Base-by-base conservation (phyloP, 2,797 vertebrate species). In the Hoplostethus atlanticus region DNA sequence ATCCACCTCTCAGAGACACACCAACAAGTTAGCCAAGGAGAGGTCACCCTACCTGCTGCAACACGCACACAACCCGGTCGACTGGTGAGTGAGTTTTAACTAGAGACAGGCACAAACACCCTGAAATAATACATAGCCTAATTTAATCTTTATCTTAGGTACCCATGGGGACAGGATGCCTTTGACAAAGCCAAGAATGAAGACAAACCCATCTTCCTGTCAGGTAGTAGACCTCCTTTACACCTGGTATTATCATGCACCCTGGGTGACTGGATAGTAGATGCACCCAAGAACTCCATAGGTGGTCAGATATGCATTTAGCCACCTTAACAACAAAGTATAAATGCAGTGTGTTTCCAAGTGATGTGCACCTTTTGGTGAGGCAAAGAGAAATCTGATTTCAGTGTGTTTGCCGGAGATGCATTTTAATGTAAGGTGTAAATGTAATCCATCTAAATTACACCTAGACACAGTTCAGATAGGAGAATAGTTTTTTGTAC, bases 91-190 rank as follows among this genome's bases (percentile, higher is more conserved):
- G 48, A 2, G 1, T 61, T 58, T 15, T 4, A 31, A 42, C 4
- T 16, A 13, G 7, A 40, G 1, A 59, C 9, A 13, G 2, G 1
- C 3, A 62, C 25, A 21, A 21, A 21, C 3, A 1, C 30, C 42
- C 12, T 63, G 4, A 53, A 44, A 68, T 12, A 3, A 3, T 3
- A 3, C 1, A 8, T 56, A 11, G 8, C 28, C 2, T 25, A 12
- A 76, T 34, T 1, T 70, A 11, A 36, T 40, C 66, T 31, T n/a
- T 17, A 3, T 16, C 16, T n/a, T 80, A 98, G 96, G 97, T 97
- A 94, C 88, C 96, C 97, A 2, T 99, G 97, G 97, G 96, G 97
- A 77, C 94, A 95, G 73, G 97, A 98, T 50, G 97, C 97, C n/a
- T 98, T 99, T 56, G 94, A 97, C 74, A 97, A 96, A 88, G 96